Conservation (phyloP, 2,888 invertebrate species). For the Gastrophysa polygoni region DNA sequence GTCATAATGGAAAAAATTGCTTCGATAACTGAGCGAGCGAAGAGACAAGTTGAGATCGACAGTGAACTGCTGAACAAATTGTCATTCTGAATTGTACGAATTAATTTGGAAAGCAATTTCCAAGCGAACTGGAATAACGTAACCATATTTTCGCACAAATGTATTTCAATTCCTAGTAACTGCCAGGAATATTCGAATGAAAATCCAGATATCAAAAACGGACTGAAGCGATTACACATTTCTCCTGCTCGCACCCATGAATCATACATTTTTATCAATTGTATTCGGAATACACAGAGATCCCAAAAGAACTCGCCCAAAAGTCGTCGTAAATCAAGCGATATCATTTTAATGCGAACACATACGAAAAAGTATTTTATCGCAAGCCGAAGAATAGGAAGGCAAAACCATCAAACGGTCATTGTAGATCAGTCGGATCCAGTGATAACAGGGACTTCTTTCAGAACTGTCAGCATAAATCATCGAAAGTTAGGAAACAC, state of each 20-base stretch:
- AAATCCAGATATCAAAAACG: neutral
- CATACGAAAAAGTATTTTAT: conserved; percentile 50
- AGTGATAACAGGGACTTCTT: conserved; percentile 54
- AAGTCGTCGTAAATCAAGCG: conserved; percentile 46
- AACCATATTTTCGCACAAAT: too few species aligned
- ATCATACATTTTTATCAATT: conserved; percentile 1
- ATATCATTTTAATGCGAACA: conserved; percentile 51
- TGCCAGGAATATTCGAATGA: neutral
- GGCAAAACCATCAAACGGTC: conserved; percentile 54
- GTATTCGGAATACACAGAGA: neutral
- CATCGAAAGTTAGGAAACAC: conserved; percentile 49
- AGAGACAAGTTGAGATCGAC: too few species aligned
- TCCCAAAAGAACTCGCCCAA: conserved; percentile 4
- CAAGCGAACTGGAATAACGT: too few species aligned
- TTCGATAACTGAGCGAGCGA: too few species aligned
- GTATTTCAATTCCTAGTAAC: too few species aligned
- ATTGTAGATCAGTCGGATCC: conserved; percentile 49
- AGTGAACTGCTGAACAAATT: too few species aligned
- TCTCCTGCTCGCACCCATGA: neutral
- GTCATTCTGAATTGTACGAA: too few species aligned
- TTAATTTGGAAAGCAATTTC: too few species aligned
- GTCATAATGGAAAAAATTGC: too few species aligned
- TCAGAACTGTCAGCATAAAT: conserved; percentile 53
- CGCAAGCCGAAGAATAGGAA: conserved; percentile 46
- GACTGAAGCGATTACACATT: neutral